phyloP scores from a whole-genome alignment of 2,113 vertebrate genomes.

The Tetraodon nigroviridis region DNA sequence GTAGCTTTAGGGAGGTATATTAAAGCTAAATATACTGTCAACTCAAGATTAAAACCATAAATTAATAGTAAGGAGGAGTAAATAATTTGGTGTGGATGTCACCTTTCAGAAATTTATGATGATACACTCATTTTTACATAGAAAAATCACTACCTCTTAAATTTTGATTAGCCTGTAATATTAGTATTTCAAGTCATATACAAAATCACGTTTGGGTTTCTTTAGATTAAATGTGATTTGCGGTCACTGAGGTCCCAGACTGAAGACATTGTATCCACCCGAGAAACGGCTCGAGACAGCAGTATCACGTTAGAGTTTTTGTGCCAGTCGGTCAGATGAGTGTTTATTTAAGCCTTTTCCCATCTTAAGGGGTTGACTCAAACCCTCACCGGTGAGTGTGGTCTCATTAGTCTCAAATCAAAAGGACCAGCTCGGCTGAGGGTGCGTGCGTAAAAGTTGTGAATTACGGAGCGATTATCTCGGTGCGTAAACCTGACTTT shows the following conservation, averaged over 20 bases:
- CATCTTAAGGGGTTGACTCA: constrained; percentile 4
- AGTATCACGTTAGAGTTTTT: constrained; percentile 13
- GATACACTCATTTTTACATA: too few species aligned
- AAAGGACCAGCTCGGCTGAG: constrained; percentile 15
- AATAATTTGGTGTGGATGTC: background rate
- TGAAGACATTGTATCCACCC: constrained; percentile 11
- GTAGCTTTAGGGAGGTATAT: background rate
- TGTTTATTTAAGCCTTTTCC: constrained; percentile 38
- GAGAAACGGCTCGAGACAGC: constrained; percentile 4
- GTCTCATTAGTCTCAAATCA: constrained; percentile 22
- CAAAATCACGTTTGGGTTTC: background rate
- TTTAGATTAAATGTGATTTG: constrained; percentile 2
- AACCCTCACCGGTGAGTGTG: constrained; percentile 25
- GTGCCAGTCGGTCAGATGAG: background rate
- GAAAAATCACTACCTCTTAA: too few species aligned
- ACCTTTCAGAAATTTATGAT: too few species aligned
- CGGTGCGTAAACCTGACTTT: constrained; percentile 33
- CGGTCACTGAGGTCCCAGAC: constrained; percentile 29
- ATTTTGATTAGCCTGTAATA: background rate
- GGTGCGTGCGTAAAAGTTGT: constrained; percentile 41
- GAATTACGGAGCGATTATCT: constrained; percentile 11
- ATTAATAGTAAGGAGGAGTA: constrained; percentile 14
- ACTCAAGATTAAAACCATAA: background rate
- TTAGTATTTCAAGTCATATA: background rate
- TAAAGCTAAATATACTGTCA: too few species aligned